Base-by-base conservation (phyloP, 1,140 invertebrate species). In the Orchesella cincta region DNA sequence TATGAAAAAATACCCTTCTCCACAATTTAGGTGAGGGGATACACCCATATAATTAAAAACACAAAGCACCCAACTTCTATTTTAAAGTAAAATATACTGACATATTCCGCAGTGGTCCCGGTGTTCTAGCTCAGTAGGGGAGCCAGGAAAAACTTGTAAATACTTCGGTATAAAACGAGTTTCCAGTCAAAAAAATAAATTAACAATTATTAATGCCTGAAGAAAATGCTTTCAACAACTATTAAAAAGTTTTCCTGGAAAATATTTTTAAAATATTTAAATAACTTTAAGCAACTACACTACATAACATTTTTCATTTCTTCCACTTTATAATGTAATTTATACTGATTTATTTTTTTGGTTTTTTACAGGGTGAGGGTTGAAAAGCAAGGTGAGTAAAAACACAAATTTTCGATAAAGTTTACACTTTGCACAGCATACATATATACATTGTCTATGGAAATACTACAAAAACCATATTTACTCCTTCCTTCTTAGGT, bases 251-350 rank as follows among this genome's bases (percentile, higher is more conserved):
- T 33, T 67, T 67, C n/a, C 62, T 29, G 29, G 5, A 29, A 67
- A 67, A 67, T 67, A 67, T 67, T 67, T 67, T 67, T 3, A 67
- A 67, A 67, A 33, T 67, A 67, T 67, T 67, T 67, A 67, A 67
- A 67, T 67, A 29, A 33, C 23, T 12, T 62, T 62, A 12, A 8
- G 54, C 16, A 46, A 12, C 20, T 46, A 12, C 39, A 12, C 39
- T 46, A 46, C 8, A 46, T 20, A 12, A 46, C 8, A 46, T 8
- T 26, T 62, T 12, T 28, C 54, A 62, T 62, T 8, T 62, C 26
- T 26, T 62, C 5, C 26, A 14, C 16, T 62, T 62, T 62, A 12
- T 20, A 57, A 57, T 26, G 23, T 57, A 14, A n/a, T 57, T 26
- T 26, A n/a, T n/a, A n/a, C n/a, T n/a, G 31, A 71, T 31, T 28